Base-by-base conservation (phyloP, 2,113 vertebrate species). In the Cairina moschata region DNA sequence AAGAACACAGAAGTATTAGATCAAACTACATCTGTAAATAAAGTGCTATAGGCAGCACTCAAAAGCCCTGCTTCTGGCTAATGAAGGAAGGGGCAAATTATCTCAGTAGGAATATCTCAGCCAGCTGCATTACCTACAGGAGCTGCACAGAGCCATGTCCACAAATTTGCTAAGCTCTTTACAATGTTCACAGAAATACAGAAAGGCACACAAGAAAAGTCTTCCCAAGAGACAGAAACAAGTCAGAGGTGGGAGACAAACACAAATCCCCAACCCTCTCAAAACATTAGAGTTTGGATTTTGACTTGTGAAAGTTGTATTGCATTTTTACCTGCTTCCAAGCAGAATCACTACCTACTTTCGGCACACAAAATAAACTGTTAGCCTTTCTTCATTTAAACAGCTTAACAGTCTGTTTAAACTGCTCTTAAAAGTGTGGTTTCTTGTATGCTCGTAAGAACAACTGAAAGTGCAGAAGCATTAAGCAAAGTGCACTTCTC, bases 1-100 rank as follows among this genome's bases (percentile, higher is more conserved):
- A 62, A 40, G 40, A 88, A 67, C 8, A 21, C 20, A 21, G 2
- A 52, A 42, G 10, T n/a, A 44, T 58, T 68, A 79, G 5, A 66
- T 65, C 29, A 78, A 78, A 73, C 59, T 14, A 44, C 2, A 25
- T 32, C 32, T 59, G 13, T 17, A 52, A 67, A 54, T 54, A 13
- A 77, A 86, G 44, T 1, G 0, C 4, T 13, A 78, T 0, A 55
- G 17, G 36, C 25, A 65, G 38, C 3, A 34, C 23, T 54, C 28
- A 46, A 88, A 78, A 17, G 2, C 10, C 15, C 23, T 71, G 11
- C 18, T 6, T 81, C 71, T 72, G 1, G 2, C 17, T 48, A 60
- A 46, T 4, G 26, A 73, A 82, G 31, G 11, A 80, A 67, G 50
- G 13, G 17, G 8, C 46, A 58, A 76, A 48, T 72, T 46, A 42